phyloP scores from a whole-genome alignment of 2,113 vertebrate species.

The Cromileptes altivelis region DNA sequence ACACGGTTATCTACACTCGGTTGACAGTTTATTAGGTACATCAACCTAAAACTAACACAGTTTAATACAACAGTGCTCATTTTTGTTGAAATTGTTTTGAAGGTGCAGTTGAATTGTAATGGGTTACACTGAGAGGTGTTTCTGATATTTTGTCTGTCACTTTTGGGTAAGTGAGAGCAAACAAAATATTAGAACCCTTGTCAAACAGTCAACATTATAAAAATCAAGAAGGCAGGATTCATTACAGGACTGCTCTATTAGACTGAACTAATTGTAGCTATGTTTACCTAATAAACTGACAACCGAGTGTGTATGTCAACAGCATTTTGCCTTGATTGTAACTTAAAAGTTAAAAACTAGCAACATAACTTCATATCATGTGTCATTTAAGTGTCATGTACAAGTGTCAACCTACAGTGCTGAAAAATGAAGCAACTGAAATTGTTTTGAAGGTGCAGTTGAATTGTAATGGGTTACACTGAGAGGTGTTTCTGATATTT shows the following conservation, averaged over 20 bases:
- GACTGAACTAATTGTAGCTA: not conserved
- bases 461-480: not conserved
- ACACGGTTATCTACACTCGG: not conserved
- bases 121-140: not conserved
- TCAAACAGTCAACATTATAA: not conserved
- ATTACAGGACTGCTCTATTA: not conserved
- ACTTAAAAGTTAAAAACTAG: not conserved
- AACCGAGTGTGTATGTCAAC: not conserved
- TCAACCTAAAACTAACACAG: too few relatives aligned
- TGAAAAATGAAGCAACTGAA: too few relatives aligned
- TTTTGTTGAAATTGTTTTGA: not conserved
- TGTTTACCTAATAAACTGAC: not conserved
- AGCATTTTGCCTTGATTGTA: not conserved
- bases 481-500: not conserved
- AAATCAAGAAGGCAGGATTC: not conserved
- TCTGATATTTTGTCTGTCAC: not conserved
- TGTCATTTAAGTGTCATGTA: not conserved
- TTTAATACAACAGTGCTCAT: not conserved
- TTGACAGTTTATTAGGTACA: not conserved
- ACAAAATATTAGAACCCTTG: not conserved
- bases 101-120: not conserved
- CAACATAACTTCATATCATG: not conserved
- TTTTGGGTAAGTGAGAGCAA: not conserved
- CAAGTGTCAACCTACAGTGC: too few relatives aligned
- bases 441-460: too few relatives aligned